Conservation (phyloP, 1,140 invertebrate species). For the Drosophila guanche region DNA sequence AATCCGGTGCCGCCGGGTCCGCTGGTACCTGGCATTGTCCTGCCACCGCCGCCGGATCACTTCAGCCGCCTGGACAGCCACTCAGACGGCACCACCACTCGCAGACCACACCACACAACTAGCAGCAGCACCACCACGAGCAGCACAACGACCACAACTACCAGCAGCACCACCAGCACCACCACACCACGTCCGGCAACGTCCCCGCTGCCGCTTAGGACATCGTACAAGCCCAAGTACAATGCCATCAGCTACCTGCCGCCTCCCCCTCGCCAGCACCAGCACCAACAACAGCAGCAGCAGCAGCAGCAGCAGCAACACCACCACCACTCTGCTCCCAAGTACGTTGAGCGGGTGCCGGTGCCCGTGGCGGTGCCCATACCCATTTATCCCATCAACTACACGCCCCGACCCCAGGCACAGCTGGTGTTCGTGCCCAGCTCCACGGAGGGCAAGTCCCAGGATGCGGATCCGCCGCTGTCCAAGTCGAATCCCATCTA, state of each 20-base stretch:
- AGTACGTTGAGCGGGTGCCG: slow-evolving; percentile 69
- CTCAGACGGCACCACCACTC: slow-evolving; percentile 11
- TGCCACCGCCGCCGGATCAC: slow-evolving; percentile 94
- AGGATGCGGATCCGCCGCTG: slow-evolving; percentile 44
- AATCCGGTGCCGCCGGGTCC: slow-evolving; percentile 92
- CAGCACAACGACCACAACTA: slow-evolving; percentile 28
- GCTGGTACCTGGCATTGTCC: slow-evolving; percentile 92
- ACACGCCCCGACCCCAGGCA: slow-evolving; percentile 44
- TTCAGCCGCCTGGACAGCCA: slow-evolving; percentile 84
- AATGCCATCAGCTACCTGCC: slow-evolving; percentile 57
- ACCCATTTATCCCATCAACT: slow-evolving; percentile 72
- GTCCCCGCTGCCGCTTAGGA: slow-evolving; percentile 11
- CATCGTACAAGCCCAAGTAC: slow-evolving; percentile 47
- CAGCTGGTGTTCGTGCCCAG: slow-evolving; percentile 69
- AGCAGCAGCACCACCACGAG: slow-evolving; percentile 30
- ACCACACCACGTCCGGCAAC: neutral
- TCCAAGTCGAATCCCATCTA: slow-evolving; percentile 82
- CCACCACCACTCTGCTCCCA: slow-evolving; percentile 20
- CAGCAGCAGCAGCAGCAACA: neutral
- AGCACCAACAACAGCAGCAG: slow-evolving; percentile 4
- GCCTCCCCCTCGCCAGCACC: slow-evolving; percentile 1
- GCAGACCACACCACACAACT: slow-evolving; percentile 21
- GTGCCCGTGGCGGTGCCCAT: slow-evolving; percentile 77
- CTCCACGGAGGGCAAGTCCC: slow-evolving; percentile 41
- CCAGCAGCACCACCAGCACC: slow-evolving; percentile 14